Percentiles rank a stretch among this genome's conserved stretches.
Conservation (phyloP, 37 sponge, comb jelly and placozoan species). For the Agelas oroides region DNA sequence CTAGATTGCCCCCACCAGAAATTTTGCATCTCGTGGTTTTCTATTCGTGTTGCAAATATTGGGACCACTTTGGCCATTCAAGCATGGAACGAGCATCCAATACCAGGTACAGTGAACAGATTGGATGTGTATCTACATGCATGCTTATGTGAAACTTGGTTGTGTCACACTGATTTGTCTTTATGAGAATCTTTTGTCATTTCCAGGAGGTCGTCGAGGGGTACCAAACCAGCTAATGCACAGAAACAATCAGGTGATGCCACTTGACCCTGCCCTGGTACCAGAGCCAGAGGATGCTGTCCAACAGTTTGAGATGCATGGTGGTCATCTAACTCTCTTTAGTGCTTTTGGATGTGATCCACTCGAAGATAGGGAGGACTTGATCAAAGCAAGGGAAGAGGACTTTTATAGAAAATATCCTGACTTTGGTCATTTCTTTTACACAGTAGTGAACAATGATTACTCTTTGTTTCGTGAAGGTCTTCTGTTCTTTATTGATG, state of each 20-base stretch:
- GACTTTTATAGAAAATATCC: constrained; percentile 6
- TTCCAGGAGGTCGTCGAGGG: not conserved
- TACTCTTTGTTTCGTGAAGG: constrained; percentile 4
- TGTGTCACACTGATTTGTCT: not conserved
- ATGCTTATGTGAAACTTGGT: too few relatives aligned
- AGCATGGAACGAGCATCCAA: constrained; percentile 61
- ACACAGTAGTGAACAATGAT: constrained; percentile 10
- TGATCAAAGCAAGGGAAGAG: not conserved
- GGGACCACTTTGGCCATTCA: constrained; percentile 44
- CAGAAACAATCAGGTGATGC: not conserved
- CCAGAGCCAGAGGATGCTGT: constrained; percentile 22
- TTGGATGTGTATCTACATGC: too few relatives aligned
- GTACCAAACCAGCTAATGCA: not conserved
- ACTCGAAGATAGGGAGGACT: not conserved
- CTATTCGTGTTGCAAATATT: constrained; percentile 23
- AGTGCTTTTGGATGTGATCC: constrained; percentile 25
- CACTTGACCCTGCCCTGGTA: not conserved
- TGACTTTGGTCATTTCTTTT: constrained; percentile 15
- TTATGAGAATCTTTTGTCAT: not conserved
- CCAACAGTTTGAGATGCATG: not conserved
- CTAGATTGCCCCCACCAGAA: constrained; percentile 13
- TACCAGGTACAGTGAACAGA: constrained; percentile 59
- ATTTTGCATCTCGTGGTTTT: constrained; percentile 67
- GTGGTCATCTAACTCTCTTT: constrained; percentile 2
- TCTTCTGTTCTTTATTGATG: constrained; percentile 17